phyloP scores from a whole-genome alignment of 2,797 vertebrate species.

The Sciaenops ocellatus region DNA sequence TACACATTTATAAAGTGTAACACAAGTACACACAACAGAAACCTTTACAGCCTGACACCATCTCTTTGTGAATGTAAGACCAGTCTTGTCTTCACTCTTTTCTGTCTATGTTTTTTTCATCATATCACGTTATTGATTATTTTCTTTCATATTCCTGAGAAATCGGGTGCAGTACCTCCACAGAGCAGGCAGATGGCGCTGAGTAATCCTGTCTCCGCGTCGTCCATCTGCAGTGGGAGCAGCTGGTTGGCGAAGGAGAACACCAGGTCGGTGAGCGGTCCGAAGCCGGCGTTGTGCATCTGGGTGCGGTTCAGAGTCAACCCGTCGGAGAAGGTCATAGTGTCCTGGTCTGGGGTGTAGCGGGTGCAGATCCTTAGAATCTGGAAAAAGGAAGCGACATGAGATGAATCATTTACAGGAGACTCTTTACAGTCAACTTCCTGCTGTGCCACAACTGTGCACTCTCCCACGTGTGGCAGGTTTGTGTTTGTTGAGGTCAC shows the following conservation, averaged over 20 bases:
- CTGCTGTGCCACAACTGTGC: not conserved
- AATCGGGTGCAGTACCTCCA: constrained; percentile 87
- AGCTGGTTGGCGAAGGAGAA: constrained; percentile 97
- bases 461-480: too few relatives aligned
- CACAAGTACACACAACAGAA: not conserved
- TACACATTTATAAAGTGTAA: not conserved
- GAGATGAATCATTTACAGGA: not conserved
- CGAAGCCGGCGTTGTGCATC: constrained; percentile 99
- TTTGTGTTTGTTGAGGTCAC: not conserved
- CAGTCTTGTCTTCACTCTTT: not conserved
- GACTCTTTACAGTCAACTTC: not conserved
- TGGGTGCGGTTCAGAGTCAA: constrained; percentile 97
- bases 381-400: constrained; percentile 67
- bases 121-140: not conserved
- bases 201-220: constrained; percentile 94
- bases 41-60: not conserved
- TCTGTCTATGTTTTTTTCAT: too few relatives aligned
- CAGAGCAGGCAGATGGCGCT: constrained; percentile 98
- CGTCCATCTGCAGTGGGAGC: constrained; percentile 96
- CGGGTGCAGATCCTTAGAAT: constrained; percentile 98
- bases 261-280: constrained; percentile 96
- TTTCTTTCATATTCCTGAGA: not conserved
- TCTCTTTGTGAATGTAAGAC: not conserved
- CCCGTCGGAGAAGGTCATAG: constrained; percentile 98
- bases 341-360: constrained; percentile 98